Evolutionary conservation across 2,888 invertebrate species (phyloP).

Genomic region (Lasioglossum oenotherae): DNA sequence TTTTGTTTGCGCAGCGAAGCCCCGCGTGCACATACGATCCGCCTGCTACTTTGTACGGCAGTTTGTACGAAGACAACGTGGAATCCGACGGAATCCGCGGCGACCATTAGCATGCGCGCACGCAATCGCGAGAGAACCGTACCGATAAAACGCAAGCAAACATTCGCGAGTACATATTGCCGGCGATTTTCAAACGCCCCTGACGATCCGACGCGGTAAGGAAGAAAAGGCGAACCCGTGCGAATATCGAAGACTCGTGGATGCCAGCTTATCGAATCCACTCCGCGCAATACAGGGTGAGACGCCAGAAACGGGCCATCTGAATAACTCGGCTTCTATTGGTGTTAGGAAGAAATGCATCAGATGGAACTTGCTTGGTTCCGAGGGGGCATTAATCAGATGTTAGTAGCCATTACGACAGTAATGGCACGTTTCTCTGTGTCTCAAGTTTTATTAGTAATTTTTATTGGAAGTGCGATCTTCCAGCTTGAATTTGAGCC

Average conservation of each 20-base stretch:
- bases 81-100: background rate
- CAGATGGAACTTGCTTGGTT: too few relatives aligned
- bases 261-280: background rate
- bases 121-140: conserved; percentile 3
- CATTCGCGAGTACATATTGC: background rate
- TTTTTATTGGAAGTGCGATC: too few relatives aligned
- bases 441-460: too few relatives aligned
- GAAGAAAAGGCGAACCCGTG: background rate
- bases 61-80: conserved; percentile 16
- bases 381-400: too few relatives aligned
- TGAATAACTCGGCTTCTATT: too few relatives aligned
- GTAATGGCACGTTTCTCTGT: too few relatives aligned
- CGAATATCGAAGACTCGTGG: background rate
- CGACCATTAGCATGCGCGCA: conserved; percentile 14
- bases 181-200: background rate
- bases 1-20: conserved; percentile 22
- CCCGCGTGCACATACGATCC: conserved; percentile 10
- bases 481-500: too few relatives aligned
- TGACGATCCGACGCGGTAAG: background rate
- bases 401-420: too few relatives aligned
- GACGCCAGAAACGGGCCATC: too few relatives aligned
- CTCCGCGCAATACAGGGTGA: background rate
- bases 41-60: background rate
- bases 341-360: too few relatives aligned
- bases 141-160: conserved; percentile 34